phyloP scores from a whole-genome alignment of 1,140 invertebrate genomes.

The Oreohelix idahoensis region DNA sequence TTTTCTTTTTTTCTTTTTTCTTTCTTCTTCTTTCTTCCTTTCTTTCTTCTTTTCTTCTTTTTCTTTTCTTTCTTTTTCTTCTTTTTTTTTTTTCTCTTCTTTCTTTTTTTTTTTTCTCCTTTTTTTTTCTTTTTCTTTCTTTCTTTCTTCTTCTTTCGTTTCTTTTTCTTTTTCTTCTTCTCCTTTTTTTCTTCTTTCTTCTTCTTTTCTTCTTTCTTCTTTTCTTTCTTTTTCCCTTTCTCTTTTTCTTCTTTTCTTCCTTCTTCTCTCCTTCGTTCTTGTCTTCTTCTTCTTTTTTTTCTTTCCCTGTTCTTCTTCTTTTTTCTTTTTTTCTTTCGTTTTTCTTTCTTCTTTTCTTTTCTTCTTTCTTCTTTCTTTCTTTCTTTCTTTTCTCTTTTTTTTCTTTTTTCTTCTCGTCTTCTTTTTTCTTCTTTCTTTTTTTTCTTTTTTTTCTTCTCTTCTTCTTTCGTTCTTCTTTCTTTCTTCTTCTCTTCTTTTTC shows the following conservation, averaged over 20 bases:
- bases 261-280: background rate
- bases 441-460: no score
- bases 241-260: background rate
- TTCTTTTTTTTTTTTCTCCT: background rate
- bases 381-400: no score
- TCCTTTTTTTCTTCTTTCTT: background rate
- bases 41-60: background rate
- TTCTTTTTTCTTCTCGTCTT: no score
- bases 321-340: background rate
- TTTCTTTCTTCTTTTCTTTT: background rate
- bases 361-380: no score
- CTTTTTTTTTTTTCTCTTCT: background rate
- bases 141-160: background rate
- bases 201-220: constrained; percentile 10
- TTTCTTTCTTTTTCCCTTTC: background rate
- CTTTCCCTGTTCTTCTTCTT: background rate
- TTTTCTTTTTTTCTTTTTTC: background rate
- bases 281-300: background rate
- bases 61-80: background rate
- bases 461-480: no score
- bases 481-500: no score
- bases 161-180: background rate
- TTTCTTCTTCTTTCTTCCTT: background rate
- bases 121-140: background rate
- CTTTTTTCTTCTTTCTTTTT: no score